Base-by-base conservation (phyloP, 2,797 vertebrate genomes). In the Simalia tracyae region DNA sequence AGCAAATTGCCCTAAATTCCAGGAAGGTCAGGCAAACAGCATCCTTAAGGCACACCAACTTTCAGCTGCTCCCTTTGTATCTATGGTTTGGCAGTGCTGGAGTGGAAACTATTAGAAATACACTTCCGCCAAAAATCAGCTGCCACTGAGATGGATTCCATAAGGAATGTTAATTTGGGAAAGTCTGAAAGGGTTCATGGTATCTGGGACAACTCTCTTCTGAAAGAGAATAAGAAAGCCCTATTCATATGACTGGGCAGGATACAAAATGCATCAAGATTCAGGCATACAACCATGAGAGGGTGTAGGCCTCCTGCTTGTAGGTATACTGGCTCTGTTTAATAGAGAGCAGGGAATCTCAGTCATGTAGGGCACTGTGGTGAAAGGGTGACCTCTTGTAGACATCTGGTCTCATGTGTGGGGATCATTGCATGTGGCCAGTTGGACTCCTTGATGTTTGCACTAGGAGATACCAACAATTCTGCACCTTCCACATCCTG, bases 21-120 rank as follows among this genome's bases (percentile, higher is more conserved):
- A 81, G 56, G 64, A 59, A 93, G 81, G 81, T 19, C 36, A 7
- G 46, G 60, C 68, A 92, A 89, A 88, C 61, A 57, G 60, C 66
- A 17, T 36, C 86, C 91, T 17, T 66, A 28, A 92, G 11, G 64
- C 56, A 88, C 42, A 60, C 14, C 3, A 76, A 61, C n/a, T 90
- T 57, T 88, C 92, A 84, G 60, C 87, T 93, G 42, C 87, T 91
- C 28, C 56, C 12, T 90, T 90, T 86, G 31, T 81, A 11, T 2
- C 60, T 87, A 36, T 90, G 59, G 92, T 50, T 90, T 90, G 72
- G 66, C 68, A 90, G 42, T 42, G 28, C 85, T 87, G 89, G 63
- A 92, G 85, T 87, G 86, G 92, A 87, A 92, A 84, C 28, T 57
- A 92, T 28, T 46, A 56, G 60, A 81, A 90, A 76, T 72, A 89